Base-by-base conservation (phyloP, 2,888 invertebrate genomes). In the Noctua fimbriata region DNA sequence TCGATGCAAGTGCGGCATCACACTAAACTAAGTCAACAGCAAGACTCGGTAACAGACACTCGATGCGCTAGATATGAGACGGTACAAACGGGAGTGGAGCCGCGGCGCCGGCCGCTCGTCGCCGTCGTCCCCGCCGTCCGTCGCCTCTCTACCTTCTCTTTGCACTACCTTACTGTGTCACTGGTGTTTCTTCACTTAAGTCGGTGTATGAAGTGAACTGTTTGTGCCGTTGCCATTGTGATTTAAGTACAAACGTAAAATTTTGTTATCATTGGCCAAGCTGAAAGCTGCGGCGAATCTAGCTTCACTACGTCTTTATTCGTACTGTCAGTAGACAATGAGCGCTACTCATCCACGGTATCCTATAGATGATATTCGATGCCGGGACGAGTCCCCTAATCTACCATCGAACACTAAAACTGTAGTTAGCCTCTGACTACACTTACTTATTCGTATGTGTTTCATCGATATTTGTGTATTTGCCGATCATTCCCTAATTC, bases 1-100 rank as follows among this genome's bases (percentile, higher is more conserved):
- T 92, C 93, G 91, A 93, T 91, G 92, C 92, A 93, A 91, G 96
- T 96, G 96, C 95, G 94, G 94, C 96, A 96, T 95, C 92, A 96
- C 96, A 96, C 96, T 96, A 96, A 95, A 92, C 96, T 96, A 96
- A 94, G 90, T 95, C 92, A 96, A 96, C 95, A 96, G 94, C 95
- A 96, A 96, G 94, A 95, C 92, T 95, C 92, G 93, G 92, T 93
- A 94, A 95, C 94, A 96, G 94, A 95, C 94, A 96, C 94, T 95
- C 94, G 96, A 95, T 94, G 94, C 94, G 94, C 94, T 94, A 95
- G 92, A 96, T 93, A 95, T 94, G 93, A 92, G 93, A 93, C 94
- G 93, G 94, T 95, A 96, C 96, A 93, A 96, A 96, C 95, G 93
- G 94, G 91, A 90, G 89, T 90, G 91, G 75, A 76, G 88, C 67